phyloP scores from a whole-genome alignment of 2,797 vertebrate genomes.

The Acanthurus lineatus region DNA sequence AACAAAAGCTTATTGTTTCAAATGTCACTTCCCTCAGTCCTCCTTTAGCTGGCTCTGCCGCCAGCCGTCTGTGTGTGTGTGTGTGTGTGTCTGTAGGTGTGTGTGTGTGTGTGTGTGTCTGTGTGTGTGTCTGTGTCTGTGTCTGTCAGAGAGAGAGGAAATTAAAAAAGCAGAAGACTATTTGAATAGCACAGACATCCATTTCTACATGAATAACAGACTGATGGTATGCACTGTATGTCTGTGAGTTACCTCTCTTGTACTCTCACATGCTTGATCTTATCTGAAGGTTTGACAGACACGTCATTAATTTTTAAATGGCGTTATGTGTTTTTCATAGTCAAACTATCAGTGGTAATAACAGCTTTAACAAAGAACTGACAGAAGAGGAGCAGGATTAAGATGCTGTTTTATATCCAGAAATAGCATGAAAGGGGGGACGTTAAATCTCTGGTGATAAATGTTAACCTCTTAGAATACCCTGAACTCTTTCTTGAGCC shows the following conservation, averaged over 20 bases:
- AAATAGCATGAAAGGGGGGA: neutral
- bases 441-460: slow-evolving; percentile 16
- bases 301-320: slow-evolving; percentile 27
- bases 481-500: slow-evolving; percentile 38
- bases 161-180: slow-evolving; percentile 39
- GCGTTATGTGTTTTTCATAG: slow-evolving; percentile 24
- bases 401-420: slow-evolving; percentile 8
- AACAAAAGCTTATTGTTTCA: slow-evolving; percentile 78
- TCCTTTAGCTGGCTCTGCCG: slow-evolving; percentile 33
- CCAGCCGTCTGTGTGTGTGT: slow-evolving; percentile 10
- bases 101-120: neutral
- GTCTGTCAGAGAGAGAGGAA: neutral
- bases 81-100: too few relatives aligned
- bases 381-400: neutral
- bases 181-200: slow-evolving; percentile 28
- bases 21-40: slow-evolving; percentile 73
- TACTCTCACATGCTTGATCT: slow-evolving; percentile 31
- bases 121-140: too few relatives aligned
- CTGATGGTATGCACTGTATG: slow-evolving; percentile 24
- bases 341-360: slow-evolving; percentile 23
- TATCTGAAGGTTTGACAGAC: slow-evolving; percentile 23
- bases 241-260: slow-evolving; percentile 49
- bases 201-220: slow-evolving; percentile 23
- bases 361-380: slow-evolving; percentile 25
- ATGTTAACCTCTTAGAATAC: slow-evolving; percentile 9